Percentiles rank a stretch among this genome's conserved stretches.
Evolutionary conservation across 2,797 vertebrate genomes (phyloP).

Genomic region (Rhynchotus rufescens): DNA sequence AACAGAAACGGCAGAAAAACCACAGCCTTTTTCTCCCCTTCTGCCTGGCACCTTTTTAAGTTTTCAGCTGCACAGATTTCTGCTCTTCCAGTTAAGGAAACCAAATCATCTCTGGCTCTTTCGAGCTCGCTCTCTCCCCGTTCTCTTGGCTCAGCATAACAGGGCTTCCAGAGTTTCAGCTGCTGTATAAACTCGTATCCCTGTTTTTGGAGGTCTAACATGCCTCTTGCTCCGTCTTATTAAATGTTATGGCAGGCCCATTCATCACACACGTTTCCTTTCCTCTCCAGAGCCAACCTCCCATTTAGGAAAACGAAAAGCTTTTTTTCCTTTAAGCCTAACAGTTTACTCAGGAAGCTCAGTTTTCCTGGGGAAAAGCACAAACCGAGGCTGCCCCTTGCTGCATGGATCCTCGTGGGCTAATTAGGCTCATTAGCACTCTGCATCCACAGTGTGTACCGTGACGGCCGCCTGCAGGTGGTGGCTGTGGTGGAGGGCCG

Average conservation of each 20-base stretch:
- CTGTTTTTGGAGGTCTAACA: slow-evolving; percentile 49
- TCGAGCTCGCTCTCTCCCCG: not conserved
- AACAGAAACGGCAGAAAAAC: not conserved
- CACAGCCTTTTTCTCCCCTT: not conserved
- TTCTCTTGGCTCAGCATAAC: slow-evolving; percentile 68
- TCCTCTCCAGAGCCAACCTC: slow-evolving; percentile 35
- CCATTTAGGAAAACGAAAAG: not conserved
- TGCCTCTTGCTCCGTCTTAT: slow-evolving; percentile 50
- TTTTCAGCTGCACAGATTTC: slow-evolving; percentile 16
- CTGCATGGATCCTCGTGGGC: not conserved
- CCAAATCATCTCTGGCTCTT: slow-evolving; percentile 46
- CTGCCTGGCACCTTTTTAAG: not conserved
- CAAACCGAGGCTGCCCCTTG: not conserved
- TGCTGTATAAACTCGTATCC: slow-evolving; percentile 36
- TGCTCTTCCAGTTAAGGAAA: slow-evolving; percentile 77
- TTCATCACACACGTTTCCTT: slow-evolving; percentile 33
- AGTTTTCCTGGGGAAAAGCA: not conserved
- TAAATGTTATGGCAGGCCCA: slow-evolving; percentile 51
- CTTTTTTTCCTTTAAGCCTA: not conserved
- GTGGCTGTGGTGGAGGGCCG: slow-evolving; percentile 89
- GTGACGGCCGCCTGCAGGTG: slow-evolving; percentile 96
- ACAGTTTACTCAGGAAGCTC: not conserved
- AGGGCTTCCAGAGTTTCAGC: slow-evolving; percentile 40
- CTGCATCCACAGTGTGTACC: slow-evolving; percentile 95
- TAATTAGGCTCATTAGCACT: slow-evolving; percentile 84